Base-by-base conservation (phyloP, 2,797 vertebrate species). In the Ptychadena robeensis region DNA sequence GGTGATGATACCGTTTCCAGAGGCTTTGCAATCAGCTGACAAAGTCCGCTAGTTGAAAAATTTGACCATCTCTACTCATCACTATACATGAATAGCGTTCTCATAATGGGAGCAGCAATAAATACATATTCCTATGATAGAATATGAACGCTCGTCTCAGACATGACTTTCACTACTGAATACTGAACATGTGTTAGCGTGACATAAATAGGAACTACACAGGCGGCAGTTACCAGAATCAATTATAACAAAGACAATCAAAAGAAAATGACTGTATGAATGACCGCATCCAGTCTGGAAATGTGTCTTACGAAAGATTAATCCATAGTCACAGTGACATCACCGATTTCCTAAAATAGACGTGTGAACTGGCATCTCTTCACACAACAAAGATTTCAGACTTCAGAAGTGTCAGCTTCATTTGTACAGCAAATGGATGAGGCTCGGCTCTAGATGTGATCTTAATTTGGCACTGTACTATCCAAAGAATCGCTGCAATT, bases 341-440 rank as follows among this genome's bases (percentile, higher is more conserved):
- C 78, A 71, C 59, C 1, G 61, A 30, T 14, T 28, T 38, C 67
- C 69, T 27, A 2, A 71, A 71, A 80, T 63, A 80, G 66, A 80
- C 1, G 35, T 80, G 78, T 63, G 66, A 80, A 71, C 28, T 80
- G 30, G 18, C 31, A 63, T 15, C 53, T 30, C 66, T 57, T 79
- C 34, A 66, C 22, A 53, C 37, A 64, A 81, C 66, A 73, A 48
- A 8, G 37, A 34, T 73, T 73, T 73, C 59, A 57, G 38, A 48
- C 7, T 34, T 34, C 2, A 38, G 22, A 73, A 64, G 79, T 72
- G 68, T 65, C 68, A 28, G 57, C 10, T 57, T 65, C 10, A 72
- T 73, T 81, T 81, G 68, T 81, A 31, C 37, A 73, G 69, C 61
- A 30, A 66, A 53, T 48, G 71, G 59, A 66, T 69, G 40, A 72